Percentiles rank a stretch among this genome's conserved stretches.
Evolutionary conservation across 2,888 invertebrate genomes (phyloP).

Genomic region (Lypha dubia): DNA sequence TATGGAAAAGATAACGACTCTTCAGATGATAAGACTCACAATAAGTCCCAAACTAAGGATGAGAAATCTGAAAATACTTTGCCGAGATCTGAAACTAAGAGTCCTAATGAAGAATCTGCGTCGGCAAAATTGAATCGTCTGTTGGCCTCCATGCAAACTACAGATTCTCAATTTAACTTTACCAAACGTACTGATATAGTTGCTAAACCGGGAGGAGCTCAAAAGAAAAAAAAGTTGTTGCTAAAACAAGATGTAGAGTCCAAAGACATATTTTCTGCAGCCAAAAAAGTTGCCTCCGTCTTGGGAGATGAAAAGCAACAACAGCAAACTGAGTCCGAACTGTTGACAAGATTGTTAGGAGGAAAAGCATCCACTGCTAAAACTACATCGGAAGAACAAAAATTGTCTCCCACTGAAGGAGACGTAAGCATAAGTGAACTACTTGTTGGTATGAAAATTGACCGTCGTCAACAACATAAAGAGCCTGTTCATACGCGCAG

Average conservation of each 20-base stretch:
- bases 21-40: slow-evolving; percentile 77
- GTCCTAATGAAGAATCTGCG: slow-evolving; percentile 77
- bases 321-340: slow-evolving; percentile 88
- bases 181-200: slow-evolving; percentile 71
- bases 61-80: slow-evolving; percentile 32
- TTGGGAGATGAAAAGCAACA: slow-evolving; percentile 87
- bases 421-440: slow-evolving; percentile 85
- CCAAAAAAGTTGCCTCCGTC: slow-evolving; percentile 88
- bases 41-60: slow-evolving; percentile 59
- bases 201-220: slow-evolving; percentile 79
- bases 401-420: slow-evolving; percentile 45
- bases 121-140: slow-evolving; percentile 80
- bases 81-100: neutral
- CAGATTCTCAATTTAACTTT: slow-evolving; percentile 74
- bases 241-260: slow-evolving; percentile 74
- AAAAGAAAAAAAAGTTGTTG: slow-evolving; percentile 74
- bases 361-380: slow-evolving; percentile 10
- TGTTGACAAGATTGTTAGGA: slow-evolving; percentile 88
- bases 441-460: slow-evolving; percentile 91
- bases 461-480: slow-evolving; percentile 82
- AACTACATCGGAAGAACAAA: slow-evolving; percentile 31
- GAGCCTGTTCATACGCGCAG: slow-evolving; percentile 77
- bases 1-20: slow-evolving; percentile 72
- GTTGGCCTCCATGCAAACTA: slow-evolving; percentile 81
- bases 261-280: slow-evolving; percentile 84